These are phyloP conservation scores for Gouania willdenowi DNA, from an alignment of 2,797 vertebrate species.

Conservation along the genomic window DNA sequence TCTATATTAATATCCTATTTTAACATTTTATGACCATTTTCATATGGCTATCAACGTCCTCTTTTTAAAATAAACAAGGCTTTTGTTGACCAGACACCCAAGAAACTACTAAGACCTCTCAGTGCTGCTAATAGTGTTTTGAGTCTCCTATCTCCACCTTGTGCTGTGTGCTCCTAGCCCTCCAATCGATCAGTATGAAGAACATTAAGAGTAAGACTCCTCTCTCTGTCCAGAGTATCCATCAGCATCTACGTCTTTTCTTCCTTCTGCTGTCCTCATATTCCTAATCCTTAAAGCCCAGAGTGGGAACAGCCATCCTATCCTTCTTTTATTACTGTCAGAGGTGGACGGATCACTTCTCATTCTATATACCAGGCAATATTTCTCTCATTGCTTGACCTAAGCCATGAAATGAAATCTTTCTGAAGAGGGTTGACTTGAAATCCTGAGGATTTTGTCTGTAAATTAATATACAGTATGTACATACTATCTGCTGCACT, in stretches of 20 bases:
- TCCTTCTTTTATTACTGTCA: conserved; percentile 42
- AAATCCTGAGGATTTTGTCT: conserved; percentile 44
- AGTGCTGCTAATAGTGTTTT: conserved; percentile 9
- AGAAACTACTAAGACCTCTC: conserved; percentile 25
- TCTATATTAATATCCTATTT: no score
- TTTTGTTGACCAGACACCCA: conserved; percentile 12
- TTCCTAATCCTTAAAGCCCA: conserved; percentile 34
- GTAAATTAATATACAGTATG: conserved; percentile 37
- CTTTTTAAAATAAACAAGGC: conserved; percentile 20
- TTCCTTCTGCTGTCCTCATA: conserved; percentile 18
- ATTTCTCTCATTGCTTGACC: conserved; percentile 42
- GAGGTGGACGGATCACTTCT: conserved; percentile 25
- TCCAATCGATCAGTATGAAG: conserved; percentile 49
- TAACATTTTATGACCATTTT: neutral
- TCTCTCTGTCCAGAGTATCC: conserved; percentile 41
- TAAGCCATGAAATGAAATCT: conserved; percentile 50
- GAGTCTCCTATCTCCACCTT: conserved; percentile 11
- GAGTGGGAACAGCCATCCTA: conserved; percentile 25
- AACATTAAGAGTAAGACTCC: conserved; percentile 27
- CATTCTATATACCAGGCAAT: conserved; percentile 9
- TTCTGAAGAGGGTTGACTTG: conserved; percentile 51
- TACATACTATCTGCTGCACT: neutral
- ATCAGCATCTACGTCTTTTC: conserved; percentile 46
- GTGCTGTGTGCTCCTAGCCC: conserved; percentile 33
- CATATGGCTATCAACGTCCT: conserved; percentile 16